These are phyloP conservation scores for Drosophila oshimai DNA, from an alignment of 1,140 invertebrate genomes.

Conservation along the genomic window DNA sequence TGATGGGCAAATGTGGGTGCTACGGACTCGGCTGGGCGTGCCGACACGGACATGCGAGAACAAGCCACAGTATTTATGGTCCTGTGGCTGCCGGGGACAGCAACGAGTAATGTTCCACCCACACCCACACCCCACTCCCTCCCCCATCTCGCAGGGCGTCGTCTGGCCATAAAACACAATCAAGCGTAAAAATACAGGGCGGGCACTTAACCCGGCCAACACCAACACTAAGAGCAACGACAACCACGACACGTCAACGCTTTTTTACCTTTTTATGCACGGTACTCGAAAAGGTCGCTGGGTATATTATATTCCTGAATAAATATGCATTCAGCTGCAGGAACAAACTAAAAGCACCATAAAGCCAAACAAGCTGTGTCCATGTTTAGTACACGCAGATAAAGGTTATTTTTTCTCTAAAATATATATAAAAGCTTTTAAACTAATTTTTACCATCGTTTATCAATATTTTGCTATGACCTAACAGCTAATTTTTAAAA, in stretches of 20 bases:
- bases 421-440: neutral
- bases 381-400: neutral
- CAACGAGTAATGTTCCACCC: constrained; percentile 31
- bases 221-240: constrained; percentile 24
- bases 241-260: constrained; percentile 61
- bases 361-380: neutral
- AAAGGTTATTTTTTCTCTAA: neutral
- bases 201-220: constrained; percentile 70
- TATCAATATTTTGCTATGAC: too few relatives aligned
- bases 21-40: constrained; percentile 50
- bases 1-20: neutral
- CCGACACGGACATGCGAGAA: constrained; percentile 71
- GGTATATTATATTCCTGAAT: constrained; percentile 26
- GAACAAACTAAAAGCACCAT: neutral
- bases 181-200: constrained; percentile 76
- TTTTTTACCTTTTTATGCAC: constrained; percentile 30
- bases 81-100: constrained; percentile 61
- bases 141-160: constrained; percentile 5
- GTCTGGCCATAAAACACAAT: constrained; percentile 76
- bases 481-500: too few relatives aligned
- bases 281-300: constrained; percentile 2
- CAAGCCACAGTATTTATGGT: constrained; percentile 78
- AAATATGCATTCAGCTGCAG: neutral
- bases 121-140: neutral
- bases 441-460: too few relatives aligned